Conservation (phyloP, 2,797 vertebrate genomes). For the Amphiprion clarkii region DNA sequence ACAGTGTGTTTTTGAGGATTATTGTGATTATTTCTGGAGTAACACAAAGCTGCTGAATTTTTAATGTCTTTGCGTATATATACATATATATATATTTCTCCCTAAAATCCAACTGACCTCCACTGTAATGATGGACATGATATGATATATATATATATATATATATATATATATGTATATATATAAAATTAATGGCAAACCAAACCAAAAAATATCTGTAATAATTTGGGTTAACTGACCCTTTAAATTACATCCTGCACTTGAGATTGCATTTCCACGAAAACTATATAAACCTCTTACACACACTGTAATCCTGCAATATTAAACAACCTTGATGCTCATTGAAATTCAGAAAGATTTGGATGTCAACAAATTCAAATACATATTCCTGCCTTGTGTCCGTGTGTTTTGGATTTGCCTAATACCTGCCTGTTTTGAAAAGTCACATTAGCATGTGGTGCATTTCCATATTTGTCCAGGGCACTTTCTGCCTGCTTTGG, state of each 20-base stretch:
- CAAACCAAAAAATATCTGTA: neutral
- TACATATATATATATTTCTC: no score
- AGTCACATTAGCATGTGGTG: constrained; percentile 78
- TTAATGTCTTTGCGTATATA: no score
- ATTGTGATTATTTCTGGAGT: no score
- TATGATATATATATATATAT: no score
- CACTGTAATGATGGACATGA: neutral
- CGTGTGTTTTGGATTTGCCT: constrained; percentile 23
- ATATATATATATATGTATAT: no score
- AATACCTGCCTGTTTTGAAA: constrained; percentile 58
- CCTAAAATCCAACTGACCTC: neutral
- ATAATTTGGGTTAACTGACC: neutral
- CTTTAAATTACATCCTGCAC: neutral
- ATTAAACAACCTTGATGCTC: neutral
- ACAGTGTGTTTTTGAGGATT: no score
- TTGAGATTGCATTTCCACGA: neutral
- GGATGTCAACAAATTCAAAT: constrained; percentile 25
- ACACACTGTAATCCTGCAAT: neutral
- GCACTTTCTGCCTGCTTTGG: constrained; percentile 43
- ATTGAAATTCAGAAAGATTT: constrained; percentile 27
- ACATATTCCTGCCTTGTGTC: constrained; percentile 3
- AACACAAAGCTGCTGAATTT: no score
- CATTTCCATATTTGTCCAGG: constrained; percentile 70
- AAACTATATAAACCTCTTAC: neutral
- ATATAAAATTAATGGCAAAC: no score